Evolutionary conservation across 2,888 invertebrate genomes (phyloP).

Genomic region (Schrankia costaestrigalis): DNA sequence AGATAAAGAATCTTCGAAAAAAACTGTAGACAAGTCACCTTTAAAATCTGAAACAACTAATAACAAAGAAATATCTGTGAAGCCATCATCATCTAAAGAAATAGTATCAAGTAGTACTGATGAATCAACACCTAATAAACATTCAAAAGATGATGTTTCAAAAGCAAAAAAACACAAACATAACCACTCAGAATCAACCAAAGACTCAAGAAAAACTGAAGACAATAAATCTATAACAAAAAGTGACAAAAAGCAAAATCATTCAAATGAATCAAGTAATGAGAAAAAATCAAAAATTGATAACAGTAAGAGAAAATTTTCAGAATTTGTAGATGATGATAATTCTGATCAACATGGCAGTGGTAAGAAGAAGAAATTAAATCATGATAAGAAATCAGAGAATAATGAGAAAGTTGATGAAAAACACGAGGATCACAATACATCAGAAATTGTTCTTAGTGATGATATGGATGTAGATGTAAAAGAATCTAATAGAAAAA

Average conservation of each 20-base stretch:
- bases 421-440: no score
- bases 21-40: background rate
- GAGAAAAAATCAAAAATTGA: conserved; percentile 38
- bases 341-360: conserved; percentile 17
- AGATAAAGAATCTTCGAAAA: conserved; percentile 11
- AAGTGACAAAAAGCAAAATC: conserved; percentile 13
- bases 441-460: no score
- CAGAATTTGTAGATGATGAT: conserved; percentile 48
- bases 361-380: conserved; percentile 27
- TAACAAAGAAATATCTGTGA: background rate
- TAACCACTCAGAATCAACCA: conserved; percentile 7
- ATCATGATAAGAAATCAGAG: conserved; percentile 2
- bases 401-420: conserved; percentile 13
- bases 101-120: background rate
- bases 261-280: conserved; percentile 17
- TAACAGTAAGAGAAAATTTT: conserved; percentile 47
- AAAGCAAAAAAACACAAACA: conserved; percentile 16
- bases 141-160: conserved; percentile 1
- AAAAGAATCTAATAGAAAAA: conserved; percentile 25
- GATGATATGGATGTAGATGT: conserved; percentile 12
- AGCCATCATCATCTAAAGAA: conserved; percentile 12
- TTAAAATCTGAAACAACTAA: background rate
- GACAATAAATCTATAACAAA: conserved; percentile 12
- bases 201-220: conserved; percentile 9
- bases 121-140: conserved; percentile 1